Percentiles rank a stretch among this genome's conserved stretches.
These are phyloP conservation scores for Passer montanus DNA, from an alignment of 2,113 vertebrate species.

Conservation along the genomic window DNA sequence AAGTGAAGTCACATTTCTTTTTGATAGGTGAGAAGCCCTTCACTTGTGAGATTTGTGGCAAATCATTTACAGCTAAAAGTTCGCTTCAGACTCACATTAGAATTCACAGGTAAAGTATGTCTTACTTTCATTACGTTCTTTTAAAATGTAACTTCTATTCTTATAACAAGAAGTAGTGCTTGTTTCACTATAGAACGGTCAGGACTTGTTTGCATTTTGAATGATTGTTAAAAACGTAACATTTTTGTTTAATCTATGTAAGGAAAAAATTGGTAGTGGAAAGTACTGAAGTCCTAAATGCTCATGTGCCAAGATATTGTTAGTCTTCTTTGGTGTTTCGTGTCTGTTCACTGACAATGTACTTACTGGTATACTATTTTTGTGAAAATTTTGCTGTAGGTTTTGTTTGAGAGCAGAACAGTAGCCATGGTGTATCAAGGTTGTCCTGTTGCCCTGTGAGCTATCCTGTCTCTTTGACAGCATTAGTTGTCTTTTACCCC, in stretches of 20 bases:
- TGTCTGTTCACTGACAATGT: background rate
- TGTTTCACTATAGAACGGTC: background rate
- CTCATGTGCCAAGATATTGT: background rate
- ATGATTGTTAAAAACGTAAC: background rate
- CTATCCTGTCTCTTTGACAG: background rate
- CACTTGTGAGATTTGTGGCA: conserved; percentile 98
- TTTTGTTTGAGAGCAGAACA: background rate
- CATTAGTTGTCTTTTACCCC: background rate
- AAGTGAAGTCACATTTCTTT: background rate
- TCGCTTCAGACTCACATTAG: conserved; percentile 96
- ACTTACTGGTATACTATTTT: background rate
- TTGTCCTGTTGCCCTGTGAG: background rate
- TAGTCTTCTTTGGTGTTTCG: background rate
- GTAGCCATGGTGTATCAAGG: background rate
- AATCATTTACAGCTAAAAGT: conserved; percentile 96
- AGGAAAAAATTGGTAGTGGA: background rate
- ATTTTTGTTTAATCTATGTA: background rate
- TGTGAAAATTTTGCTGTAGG: background rate
- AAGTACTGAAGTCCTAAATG: background rate
- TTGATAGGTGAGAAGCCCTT: conserved; percentile 93
- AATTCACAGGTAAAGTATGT: conserved; percentile 86
- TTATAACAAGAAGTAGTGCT: background rate
- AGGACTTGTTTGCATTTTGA: background rate
- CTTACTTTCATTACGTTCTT: background rate
- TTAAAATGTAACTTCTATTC: background rate